Conservation (phyloP, 1,140 invertebrate genomes). For the Drosophila sturtevanti region DNA sequence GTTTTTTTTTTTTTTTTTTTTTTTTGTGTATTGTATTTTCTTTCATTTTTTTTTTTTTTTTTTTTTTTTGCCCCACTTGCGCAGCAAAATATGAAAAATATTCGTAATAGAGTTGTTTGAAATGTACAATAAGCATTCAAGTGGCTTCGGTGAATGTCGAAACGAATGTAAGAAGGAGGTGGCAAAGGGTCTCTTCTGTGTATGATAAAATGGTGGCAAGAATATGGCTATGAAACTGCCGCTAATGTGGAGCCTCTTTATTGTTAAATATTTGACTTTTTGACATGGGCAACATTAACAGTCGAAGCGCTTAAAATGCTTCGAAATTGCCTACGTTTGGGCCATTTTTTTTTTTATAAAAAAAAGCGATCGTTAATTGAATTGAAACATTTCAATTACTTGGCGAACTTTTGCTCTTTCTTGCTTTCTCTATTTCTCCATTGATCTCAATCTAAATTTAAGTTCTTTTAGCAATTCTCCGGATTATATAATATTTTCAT, state of each 20-base stretch:
- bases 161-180: not conserved
- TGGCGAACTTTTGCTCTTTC: too few species aligned
- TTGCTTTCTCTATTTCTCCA: too few species aligned
- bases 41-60: constrained; percentile 7
- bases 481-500: too few species aligned
- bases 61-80: constrained; percentile 50
- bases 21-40: too few species aligned
- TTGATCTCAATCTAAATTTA: too few species aligned
- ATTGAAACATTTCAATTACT: too few species aligned
- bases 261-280: constrained; percentile 2
- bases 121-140: constrained; percentile 80
- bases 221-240: constrained; percentile 25
- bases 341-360: too few species aligned
- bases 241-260: constrained; percentile 50
- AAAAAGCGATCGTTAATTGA: not conserved
- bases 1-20: constrained; percentile 47
- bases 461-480: too few species aligned
- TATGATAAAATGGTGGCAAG: not conserved
- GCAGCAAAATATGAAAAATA: constrained; percentile 75
- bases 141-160: constrained; percentile 64
- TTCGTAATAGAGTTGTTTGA: constrained; percentile 81
- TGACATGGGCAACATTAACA: constrained; percentile 23
- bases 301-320: not conserved
- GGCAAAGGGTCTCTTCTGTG: not conserved
- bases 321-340: too few species aligned